Evolutionary conservation across 2,113 vertebrate species (phyloP).

Genomic region (Carassius auratus): DNA sequence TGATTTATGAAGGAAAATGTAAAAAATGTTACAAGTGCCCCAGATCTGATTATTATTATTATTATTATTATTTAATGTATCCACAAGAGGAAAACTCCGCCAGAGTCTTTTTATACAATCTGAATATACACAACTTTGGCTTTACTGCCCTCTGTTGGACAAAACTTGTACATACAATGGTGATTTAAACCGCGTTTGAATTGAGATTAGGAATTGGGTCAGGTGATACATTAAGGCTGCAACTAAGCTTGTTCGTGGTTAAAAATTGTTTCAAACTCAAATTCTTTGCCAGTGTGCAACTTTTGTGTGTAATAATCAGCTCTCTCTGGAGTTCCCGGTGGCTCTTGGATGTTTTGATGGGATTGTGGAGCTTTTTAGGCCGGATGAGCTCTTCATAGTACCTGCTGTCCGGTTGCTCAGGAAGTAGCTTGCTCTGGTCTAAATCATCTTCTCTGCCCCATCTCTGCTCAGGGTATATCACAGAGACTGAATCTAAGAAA

Average conservation of each 20-base stretch:
- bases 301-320: constrained; percentile 86
- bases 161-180: background rate
- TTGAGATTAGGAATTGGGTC: background rate
- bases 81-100: background rate
- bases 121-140: background rate
- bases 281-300: constrained; percentile 66
- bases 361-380: constrained; percentile 86
- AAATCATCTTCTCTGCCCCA: constrained; percentile 62
- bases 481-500: constrained; percentile 18
- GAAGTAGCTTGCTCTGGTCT: constrained; percentile 64
- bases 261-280: background rate
- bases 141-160: constrained; percentile 16
- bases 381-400: constrained; percentile 82
- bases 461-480: constrained; percentile 56
- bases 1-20: too few species aligned
- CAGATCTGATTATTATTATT: too few species aligned
- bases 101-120: background rate
- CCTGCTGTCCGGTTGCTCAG: constrained; percentile 78
- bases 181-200: background rate
- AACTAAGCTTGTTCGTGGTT: background rate
- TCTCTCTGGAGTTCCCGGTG: constrained; percentile 88
- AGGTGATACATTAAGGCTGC: background rate
- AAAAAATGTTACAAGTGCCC: too few species aligned
- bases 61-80: background rate
- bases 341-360: constrained; percentile 83